Evolutionary conservation across 1,140 invertebrate species (phyloP).

Genomic region (Diachasmimorpha longicaudata): DNA sequence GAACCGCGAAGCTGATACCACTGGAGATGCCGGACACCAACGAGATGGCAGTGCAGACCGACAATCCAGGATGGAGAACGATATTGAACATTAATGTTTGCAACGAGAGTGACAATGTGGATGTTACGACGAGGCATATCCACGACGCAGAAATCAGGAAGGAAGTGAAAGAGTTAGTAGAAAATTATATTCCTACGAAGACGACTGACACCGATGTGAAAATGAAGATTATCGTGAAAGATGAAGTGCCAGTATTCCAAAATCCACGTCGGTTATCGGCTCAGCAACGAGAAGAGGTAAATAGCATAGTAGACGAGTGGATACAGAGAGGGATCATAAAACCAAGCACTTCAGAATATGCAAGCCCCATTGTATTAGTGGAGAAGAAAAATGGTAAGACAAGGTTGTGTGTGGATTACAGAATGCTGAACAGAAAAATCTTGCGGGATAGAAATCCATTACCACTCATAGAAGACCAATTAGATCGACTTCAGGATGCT

Average conservation of each 20-base stretch:
- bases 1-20: not conserved
- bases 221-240: constrained; percentile 25
- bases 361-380: constrained; percentile 39
- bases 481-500: too few species aligned
- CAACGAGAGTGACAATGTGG: not conserved
- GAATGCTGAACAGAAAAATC: not conserved
- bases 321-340: constrained; percentile 34
- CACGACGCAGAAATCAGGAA: not conserved
- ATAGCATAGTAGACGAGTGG: constrained; percentile 15
- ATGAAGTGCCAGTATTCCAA: constrained; percentile 26
- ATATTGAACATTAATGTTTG: not conserved
- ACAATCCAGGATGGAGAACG: not conserved
- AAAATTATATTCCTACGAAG: not conserved
- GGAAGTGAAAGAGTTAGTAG: constrained; percentile 2
- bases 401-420: too few species aligned
- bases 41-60: too few species aligned
- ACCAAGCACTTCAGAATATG: constrained; percentile 39
- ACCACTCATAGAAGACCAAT: too few species aligned
- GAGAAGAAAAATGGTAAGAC: constrained; percentile 38
- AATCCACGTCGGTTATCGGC: constrained; percentile 29
- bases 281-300: constrained; percentile 23
- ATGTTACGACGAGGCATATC: not conserved
- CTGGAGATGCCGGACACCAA: too few species aligned
- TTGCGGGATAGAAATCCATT: too few species aligned
- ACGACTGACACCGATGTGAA: not conserved